Evolutionary conservation across 2,888 invertebrate genomes (phyloP), one percentile per base, ranked within the genome.

Genomic region (Alcis repandata): DNA sequence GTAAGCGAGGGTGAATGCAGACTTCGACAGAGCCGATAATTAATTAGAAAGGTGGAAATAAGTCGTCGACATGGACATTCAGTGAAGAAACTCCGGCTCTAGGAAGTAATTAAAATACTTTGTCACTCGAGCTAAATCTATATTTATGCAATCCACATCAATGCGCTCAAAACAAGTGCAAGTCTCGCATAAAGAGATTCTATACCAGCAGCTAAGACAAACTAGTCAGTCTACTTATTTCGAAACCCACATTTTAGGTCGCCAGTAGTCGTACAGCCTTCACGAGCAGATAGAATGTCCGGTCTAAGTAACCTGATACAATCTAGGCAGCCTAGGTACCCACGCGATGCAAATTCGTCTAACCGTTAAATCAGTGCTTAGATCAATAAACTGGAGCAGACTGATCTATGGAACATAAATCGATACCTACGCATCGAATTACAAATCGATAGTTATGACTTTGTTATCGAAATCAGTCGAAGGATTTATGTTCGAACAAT

Each of bases 271-370:
- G 74, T 66, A 62, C 78, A 85, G 82, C 90, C 90, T 90, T 90
- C 69, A 64, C 68, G 46, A 36, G 51, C 63, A 76, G 80, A 82
- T 88, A 88, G 88, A 90, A 89, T 88, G 88, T 87, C 78, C 80
- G 84, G 81, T 84, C 82, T 84, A 84, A 78, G 83, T 79, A 86
- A 82, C 78, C 63, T 77, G 79, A 85, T 71, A 73, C 76, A 71
- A 40, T 48, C 48, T 54, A 59, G 58, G 53, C 17, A 53, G 32
- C 15, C 41, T 52, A 53, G 11, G 49, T 45, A 48, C 77, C 87
- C 79, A 86, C 86, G 79, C 82, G 76, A 82, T 82, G 79, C 78
- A 76, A 85, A 86, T 84, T 82, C 72, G 79, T 77, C 75, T 71
- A 72, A 73, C 58, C 76, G 74, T 75, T 72, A 72, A 67, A 67